These are phyloP conservation scores for Drosophila tsacasi DNA, from an alignment of 1,140 invertebrate genomes.

Conservation along the genomic window DNA sequence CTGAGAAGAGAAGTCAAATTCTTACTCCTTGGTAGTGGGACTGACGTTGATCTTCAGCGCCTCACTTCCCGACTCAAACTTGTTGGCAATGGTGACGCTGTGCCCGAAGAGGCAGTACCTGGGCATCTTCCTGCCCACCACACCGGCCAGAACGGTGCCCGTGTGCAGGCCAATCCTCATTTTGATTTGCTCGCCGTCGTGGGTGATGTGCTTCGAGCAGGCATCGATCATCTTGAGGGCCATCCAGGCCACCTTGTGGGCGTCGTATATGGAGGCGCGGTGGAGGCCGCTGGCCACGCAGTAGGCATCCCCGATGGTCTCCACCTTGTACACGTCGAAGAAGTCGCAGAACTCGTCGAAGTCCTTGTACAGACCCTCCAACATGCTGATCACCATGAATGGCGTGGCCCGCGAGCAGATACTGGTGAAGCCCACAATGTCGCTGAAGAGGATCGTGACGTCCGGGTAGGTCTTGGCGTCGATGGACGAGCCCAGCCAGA, in stretches of 20 bases:
- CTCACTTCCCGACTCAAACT: constrained; percentile 97
- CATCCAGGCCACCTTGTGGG: constrained; percentile 98
- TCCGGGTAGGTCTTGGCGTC: constrained; percentile 96
- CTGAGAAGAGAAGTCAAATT: background rate
- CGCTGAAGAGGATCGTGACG: constrained; percentile 97
- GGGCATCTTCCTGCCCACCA: constrained; percentile 96
- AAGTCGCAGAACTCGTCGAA: constrained; percentile 96
- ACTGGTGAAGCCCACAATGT: constrained; percentile 98
- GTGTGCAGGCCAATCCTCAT: constrained; percentile 98
- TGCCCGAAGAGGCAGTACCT: constrained; percentile 96
- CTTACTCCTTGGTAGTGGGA: constrained; percentile 96
- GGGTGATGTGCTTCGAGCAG: constrained; percentile 93
- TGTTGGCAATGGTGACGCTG: constrained; percentile 97
- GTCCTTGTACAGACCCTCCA: constrained; percentile 95
- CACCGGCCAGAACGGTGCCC: constrained; percentile 94
- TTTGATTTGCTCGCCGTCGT: constrained; percentile 96
- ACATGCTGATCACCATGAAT: constrained; percentile 97
- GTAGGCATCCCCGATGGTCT: constrained; percentile 98
- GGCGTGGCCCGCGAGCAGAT: constrained; percentile 96
- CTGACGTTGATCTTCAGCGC: constrained; percentile 96
- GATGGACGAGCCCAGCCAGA: constrained; percentile 94
- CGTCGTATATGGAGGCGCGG: constrained; percentile 90
- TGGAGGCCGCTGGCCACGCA: constrained; percentile 97
- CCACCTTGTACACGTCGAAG: constrained; percentile 97
- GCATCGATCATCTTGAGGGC: constrained; percentile 94